Percentiles rank a stretch among this genome's conserved stretches.
Evolutionary conservation across 2,888 invertebrate species (phyloP).

Genomic region (Acleris sparsana): DNA sequence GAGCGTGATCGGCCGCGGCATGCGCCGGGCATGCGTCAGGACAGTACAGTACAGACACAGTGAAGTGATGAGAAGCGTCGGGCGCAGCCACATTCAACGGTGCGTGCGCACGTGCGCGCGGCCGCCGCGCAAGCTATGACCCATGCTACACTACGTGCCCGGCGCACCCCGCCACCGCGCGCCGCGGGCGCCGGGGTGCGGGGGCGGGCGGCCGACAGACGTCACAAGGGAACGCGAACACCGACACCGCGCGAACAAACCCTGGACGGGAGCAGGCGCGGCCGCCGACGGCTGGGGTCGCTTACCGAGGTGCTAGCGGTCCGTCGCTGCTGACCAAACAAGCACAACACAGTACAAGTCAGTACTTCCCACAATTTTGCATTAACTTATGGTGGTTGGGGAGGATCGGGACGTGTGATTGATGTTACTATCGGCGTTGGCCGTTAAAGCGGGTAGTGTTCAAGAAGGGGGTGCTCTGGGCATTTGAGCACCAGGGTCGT

Average conservation of each 20-base stretch:
- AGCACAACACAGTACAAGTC: slow-evolving; percentile 81
- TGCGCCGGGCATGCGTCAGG: slow-evolving; percentile 79
- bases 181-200: slow-evolving; percentile 45
- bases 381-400: slow-evolving; percentile 59
- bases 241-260: slow-evolving; percentile 70
- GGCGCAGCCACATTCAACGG: slow-evolving; percentile 83
- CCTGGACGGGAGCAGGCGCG: slow-evolving; percentile 65
- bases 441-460: slow-evolving; percentile 27
- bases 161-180: slow-evolving; percentile 46
- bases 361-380: slow-evolving; percentile 77
- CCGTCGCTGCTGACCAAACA: slow-evolving; percentile 83
- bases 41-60: slow-evolving; percentile 82
- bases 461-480: slow-evolving; percentile 22
- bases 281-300: slow-evolving; percentile 60
- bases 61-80: slow-evolving; percentile 83
- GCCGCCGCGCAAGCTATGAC: slow-evolving; percentile 82
- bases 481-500: slow-evolving; percentile 14
- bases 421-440: slow-evolving; percentile 42
- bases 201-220: slow-evolving; percentile 74
- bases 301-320: slow-evolving; percentile 83
- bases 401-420: slow-evolving; percentile 50
- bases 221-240: slow-evolving; percentile 78
- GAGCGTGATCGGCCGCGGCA: slow-evolving; percentile 80
- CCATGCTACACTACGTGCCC: slow-evolving; percentile 79
- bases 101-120: slow-evolving; percentile 66